Conservation (phyloP, 2,113 vertebrate species). For the Mungos mungo region DNA sequence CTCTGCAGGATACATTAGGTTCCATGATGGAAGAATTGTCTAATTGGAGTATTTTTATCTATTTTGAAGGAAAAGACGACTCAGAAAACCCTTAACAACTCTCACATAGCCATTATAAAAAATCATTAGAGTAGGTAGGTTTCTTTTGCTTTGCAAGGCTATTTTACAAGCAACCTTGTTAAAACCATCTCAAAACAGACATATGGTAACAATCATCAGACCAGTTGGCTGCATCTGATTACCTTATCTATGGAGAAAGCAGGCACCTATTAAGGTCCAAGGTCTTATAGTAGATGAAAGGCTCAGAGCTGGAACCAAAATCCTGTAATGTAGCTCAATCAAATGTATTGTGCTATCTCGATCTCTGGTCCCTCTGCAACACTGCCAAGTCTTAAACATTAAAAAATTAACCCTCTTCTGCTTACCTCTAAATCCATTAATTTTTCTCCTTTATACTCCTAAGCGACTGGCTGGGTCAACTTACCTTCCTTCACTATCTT, state of each 20-base stretch:
- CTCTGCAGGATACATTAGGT: background rate
- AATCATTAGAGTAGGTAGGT: background rate
- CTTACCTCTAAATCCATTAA: background rate
- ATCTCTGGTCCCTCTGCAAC: background rate
- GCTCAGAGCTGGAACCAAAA: conserved; percentile 1
- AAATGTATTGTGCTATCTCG: background rate
- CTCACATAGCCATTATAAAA: conserved; percentile 8
- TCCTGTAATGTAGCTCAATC: background rate
- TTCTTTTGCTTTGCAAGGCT: background rate
- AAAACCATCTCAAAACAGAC: conserved; percentile 30
- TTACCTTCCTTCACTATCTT: conserved; percentile 95
- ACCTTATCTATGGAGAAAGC: conserved; percentile 32
- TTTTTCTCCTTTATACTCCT: conserved; percentile 6
- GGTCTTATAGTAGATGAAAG: background rate
- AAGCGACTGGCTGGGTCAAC: background rate
- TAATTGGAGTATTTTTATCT: background rate
- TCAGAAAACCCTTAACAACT: background rate
- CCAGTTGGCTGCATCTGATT: background rate
- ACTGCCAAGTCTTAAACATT: background rate
- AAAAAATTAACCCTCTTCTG: background rate
- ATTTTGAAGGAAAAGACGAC: background rate
- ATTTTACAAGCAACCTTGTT: conserved; percentile 14
- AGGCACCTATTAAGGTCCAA: background rate
- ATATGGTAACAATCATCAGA: background rate
- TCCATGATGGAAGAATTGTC: background rate